Percentiles rank a stretch among this genome's conserved stretches.
These are phyloP conservation scores for Ephydatia muelleri DNA, from an alignment of 37 sponge, comb jelly and placozoan genomes.

Conservation along the genomic window DNA sequence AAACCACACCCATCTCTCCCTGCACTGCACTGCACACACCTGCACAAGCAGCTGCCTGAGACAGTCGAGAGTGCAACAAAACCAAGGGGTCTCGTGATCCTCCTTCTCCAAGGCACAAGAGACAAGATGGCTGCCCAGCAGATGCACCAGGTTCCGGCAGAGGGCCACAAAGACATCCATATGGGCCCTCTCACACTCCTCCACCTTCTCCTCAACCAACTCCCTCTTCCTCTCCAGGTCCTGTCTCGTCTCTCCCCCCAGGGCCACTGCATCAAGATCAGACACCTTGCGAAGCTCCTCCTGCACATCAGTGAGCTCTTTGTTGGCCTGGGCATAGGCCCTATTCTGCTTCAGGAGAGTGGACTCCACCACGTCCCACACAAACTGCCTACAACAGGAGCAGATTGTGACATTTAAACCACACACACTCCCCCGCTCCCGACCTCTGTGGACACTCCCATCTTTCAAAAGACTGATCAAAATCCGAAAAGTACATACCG, in stretches of 20 bases:
- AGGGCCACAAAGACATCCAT: slow-evolving; percentile 47
- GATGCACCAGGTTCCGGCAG: slow-evolving; percentile 52
- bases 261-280: slow-evolving; percentile 67
- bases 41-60: slow-evolving; percentile 66
- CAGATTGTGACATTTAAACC: neutral
- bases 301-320: slow-evolving; percentile 47
- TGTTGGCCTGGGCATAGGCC: slow-evolving; percentile 21
- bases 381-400: slow-evolving; percentile 29
- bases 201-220: slow-evolving; percentile 53
- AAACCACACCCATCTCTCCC: neutral
- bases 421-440: neutral
- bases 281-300: slow-evolving; percentile 55
- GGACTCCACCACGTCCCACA: slow-evolving; percentile 55
- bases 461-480: too few relatives aligned
- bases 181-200: slow-evolving; percentile 52
- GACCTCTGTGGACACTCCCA: neutral
- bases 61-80: slow-evolving; percentile 56
- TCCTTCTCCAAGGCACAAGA: slow-evolving; percentile 59
- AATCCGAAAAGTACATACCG: too few relatives aligned
- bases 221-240: slow-evolving; percentile 44
- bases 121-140: slow-evolving; percentile 58
- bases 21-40: slow-evolving; percentile 14
- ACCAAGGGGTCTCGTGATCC: slow-evolving; percentile 76
- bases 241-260: slow-evolving; percentile 56
- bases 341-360: slow-evolving; percentile 54